Evolutionary conservation across 2,113 vertebrate genomes (phyloP), one percentile per base, ranked within the genome.

Genomic region (Typhlomys cinereus): DNA sequence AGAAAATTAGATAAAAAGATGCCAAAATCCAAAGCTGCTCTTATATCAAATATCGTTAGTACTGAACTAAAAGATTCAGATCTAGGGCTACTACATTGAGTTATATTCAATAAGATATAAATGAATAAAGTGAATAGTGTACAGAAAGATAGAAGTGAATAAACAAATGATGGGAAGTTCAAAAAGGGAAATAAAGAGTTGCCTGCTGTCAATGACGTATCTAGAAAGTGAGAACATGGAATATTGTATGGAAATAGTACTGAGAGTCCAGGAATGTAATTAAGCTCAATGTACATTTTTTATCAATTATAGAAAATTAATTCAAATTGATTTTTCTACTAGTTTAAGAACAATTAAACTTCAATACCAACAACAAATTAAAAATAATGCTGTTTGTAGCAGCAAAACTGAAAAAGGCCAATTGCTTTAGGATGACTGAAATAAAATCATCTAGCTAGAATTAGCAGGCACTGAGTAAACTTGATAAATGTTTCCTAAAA

Each of bases 301-400:
- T 36, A 74, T 48, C 62, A 62, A 41, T 59, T 83, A 88, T 86
- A 18, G n/a, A 50, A 76, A 64, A 39, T 59, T 54, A 62, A 52
- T 62, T 62, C 34, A n/a, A n/a, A n/a, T n/a, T n/a, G 52, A 39
- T 85, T 81, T 75, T 48, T 15, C 5, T 17, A 54, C 39, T 29
- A 66, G 5, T 7, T 80, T 84, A 79, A 85, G 27, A 79, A 84
- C 59, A 90, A 74, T 69, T 88, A 94, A 6, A 62, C 64, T 84
- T 91, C 46, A 64, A 66, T 62, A 79, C 7, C 7, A 61, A 59
- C 2, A 91, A 75, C 6, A 73, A 82, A 46, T 67, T 75, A 2
- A n/a, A 36, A n/a, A 71, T 29, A 2, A 59, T 10, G 69, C 7
- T 36, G 11, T 71, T 87, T 79, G 46, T 18, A 74, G 27, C 62